Evolutionary conservation across 2,113 vertebrate species (phyloP).

Genomic region (Phaetusa simplex): DNA sequence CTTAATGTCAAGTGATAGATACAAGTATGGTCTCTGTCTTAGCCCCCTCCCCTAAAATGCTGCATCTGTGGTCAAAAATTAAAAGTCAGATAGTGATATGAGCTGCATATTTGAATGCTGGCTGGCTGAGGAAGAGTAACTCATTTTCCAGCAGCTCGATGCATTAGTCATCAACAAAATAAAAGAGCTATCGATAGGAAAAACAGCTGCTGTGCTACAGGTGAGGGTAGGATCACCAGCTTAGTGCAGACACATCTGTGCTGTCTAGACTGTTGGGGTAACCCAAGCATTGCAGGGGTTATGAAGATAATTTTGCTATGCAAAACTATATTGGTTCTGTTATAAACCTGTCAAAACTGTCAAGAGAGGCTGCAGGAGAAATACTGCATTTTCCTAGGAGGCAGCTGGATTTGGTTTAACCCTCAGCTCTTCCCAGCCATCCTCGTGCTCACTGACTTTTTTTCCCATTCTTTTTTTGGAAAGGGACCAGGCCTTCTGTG

Average conservation of each 20-base stretch:
- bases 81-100: neutral
- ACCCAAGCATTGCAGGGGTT: neutral
- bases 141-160: neutral
- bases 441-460: neutral
- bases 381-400: constrained; percentile 4
- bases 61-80: neutral
- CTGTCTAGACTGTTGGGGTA: constrained; percentile 17
- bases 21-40: neutral
- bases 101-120: neutral
- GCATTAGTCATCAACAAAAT: neutral
- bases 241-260: neutral
- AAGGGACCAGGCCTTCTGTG: neutral
- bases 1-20: neutral
- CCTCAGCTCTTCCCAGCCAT: neutral
- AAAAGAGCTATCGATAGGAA: neutral
- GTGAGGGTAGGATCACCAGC: neutral
- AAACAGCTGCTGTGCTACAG: neutral
- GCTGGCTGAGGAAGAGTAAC: neutral
- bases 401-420: constrained; percentile 20
- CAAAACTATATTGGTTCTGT: neutral
- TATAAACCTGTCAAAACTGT: constrained; percentile 31
- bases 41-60: neutral
- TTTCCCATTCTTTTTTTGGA: neutral
- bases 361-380: neutral
- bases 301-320: constrained; percentile 27